A percentile compares a stretch with the other conserved stretches of the same genome.
Evolutionary conservation across 92 coral and sea anemone genomes (phyloP).

Genomic region (Siderastrea siderea): DNA sequence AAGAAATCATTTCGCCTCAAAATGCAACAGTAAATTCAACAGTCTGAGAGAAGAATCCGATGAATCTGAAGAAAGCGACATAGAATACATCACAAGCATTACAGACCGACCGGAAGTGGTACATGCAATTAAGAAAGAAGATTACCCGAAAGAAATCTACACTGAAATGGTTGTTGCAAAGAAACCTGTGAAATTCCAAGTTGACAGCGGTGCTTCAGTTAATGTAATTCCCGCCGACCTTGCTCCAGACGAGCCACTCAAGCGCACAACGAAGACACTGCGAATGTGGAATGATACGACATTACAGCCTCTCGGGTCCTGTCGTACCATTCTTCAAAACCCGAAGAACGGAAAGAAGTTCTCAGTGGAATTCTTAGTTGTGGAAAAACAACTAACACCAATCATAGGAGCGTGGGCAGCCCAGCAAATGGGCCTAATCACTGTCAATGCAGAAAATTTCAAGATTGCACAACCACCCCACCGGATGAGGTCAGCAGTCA

Average conservation of each 20-base stretch:
- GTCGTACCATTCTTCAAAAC: neutral
- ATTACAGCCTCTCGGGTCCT: conserved; percentile 6
- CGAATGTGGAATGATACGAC: neutral
- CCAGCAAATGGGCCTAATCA: conserved; percentile 48
- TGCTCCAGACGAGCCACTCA: neutral
- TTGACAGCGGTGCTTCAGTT: conserved; percentile 26
- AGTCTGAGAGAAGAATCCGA: conserved; percentile 14
- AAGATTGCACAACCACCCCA: neutral
- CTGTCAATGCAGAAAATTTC: conserved; percentile 14
- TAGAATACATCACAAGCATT: neutral
- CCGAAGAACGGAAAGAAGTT: conserved; percentile 36
- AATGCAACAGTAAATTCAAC: neutral
- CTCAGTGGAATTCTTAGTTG: conserved; percentile 10
- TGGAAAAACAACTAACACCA: conserved; percentile 23
- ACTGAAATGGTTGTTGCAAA: conserved; percentile 24
- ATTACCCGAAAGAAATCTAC: conserved; percentile 12
- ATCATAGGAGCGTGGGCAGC: conserved; percentile 45
- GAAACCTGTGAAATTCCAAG: conserved; percentile 13
- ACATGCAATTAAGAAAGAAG: neutral
- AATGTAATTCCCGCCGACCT: conserved; percentile 23
- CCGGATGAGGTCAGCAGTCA: neutral
- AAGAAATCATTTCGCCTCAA: too few species aligned
- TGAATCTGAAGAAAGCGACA: neutral
- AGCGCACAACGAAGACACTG: neutral
- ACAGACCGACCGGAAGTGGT: neutral